phyloP scores from a whole-genome alignment of 1,140 invertebrate genomes.

The Charaxes varanes region DNA sequence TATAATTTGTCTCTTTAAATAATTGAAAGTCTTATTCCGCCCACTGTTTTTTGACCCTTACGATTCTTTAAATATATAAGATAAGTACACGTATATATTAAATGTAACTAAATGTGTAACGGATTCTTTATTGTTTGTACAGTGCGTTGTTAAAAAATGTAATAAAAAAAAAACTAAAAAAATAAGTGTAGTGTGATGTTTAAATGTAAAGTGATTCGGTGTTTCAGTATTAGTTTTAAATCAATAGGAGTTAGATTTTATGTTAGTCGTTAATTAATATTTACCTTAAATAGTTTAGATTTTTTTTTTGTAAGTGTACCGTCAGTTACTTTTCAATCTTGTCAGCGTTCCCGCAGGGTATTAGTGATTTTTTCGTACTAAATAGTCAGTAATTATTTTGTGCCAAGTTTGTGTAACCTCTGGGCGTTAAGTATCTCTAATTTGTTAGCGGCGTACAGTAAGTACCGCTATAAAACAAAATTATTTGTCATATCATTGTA shows the following conservation, averaged over 20 bases:
- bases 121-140: constrained; percentile 41
- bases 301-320: constrained; percentile 54
- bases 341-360: constrained; percentile 15
- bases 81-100: constrained; percentile 14
- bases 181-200: constrained; percentile 38
- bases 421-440: constrained; percentile 1
- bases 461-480: constrained; percentile 22
- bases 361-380: constrained; percentile 7
- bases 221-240: constrained; percentile 63
- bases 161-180: constrained; percentile 32
- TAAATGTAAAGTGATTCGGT: constrained; percentile 46
- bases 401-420: constrained; percentile 9
- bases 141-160: constrained; percentile 48
- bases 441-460: neutral
- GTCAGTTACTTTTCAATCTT: constrained; percentile 36
- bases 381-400: constrained; percentile 7
- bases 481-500: constrained; percentile 34
- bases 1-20: neutral
- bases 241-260: constrained; percentile 58
- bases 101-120: constrained; percentile 24
- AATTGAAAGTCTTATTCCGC: constrained; percentile 29
- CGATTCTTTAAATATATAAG: constrained; percentile 17
- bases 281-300: constrained; percentile 48
- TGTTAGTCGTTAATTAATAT: constrained; percentile 67
- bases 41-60: constrained; percentile 33